phyloP scores from a whole-genome alignment of 2,113 vertebrate species.

The Rallus limicola region DNA sequence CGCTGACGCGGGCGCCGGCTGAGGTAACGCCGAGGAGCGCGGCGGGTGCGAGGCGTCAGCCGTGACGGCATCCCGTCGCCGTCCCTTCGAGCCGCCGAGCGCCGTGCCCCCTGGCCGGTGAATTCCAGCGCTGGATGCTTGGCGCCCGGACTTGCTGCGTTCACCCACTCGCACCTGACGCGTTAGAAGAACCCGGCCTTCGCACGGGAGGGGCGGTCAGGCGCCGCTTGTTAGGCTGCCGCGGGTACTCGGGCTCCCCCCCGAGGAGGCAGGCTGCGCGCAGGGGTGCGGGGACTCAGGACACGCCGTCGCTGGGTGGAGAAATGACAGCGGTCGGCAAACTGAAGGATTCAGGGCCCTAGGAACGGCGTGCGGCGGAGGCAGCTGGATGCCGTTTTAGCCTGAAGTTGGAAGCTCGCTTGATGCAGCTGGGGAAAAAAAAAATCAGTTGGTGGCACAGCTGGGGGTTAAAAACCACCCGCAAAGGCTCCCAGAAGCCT shows the following conservation, averaged over 20 bases:
- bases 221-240: rapidly evolving
- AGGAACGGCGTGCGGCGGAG: rapidly evolving
- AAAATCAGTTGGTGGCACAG: too few relatives aligned
- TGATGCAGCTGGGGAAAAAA: neutral
- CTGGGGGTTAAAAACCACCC: neutral
- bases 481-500: rapidly evolving
- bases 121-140: rapidly evolving
- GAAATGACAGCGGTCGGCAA: rapidly evolving
- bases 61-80: too few relatives aligned
- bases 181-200: rapidly evolving
- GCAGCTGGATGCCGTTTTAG: neutral
- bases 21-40: rapidly evolving
- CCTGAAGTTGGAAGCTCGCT: neutral
- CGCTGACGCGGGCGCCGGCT: rapidly evolving
- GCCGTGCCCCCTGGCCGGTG: rapidly evolving
- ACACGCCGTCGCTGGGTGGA: neutral
- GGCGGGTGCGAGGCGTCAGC: too few relatives aligned
- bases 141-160: neutral
- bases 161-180: neutral
- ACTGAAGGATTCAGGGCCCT: too few relatives aligned
- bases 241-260: rapidly evolving
- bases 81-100: rapidly evolving
- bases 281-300: too few relatives aligned
- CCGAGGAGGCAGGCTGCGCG: neutral
- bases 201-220: rapidly evolving